Base-by-base conservation (phyloP, 2,888 invertebrate species). In the Campoplex capitator region DNA sequence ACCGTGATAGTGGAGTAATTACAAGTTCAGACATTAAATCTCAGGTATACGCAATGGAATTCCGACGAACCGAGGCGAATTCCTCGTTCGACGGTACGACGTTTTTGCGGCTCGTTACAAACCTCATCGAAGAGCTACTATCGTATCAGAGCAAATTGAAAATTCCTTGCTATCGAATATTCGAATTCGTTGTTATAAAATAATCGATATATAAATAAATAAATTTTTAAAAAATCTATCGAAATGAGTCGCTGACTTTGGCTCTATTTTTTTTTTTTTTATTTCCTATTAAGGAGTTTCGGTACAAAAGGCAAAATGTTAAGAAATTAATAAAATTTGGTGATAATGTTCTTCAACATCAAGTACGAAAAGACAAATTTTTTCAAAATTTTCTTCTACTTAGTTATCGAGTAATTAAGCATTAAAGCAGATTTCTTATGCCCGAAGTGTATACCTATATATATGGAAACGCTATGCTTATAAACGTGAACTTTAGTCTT, bases 21-120 rank as follows among this genome's bases (percentile, higher is more conserved):
- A 70, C 56, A 58, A 51, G n/a, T 62, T 62, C 35, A 54, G 51
- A 54, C 67, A 85, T 76, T 74, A 78, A 74, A 77, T 70, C 71
- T 48, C n/a, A 70, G 38, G 70, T 45, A 48, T 45, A 48, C 68
- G 32, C 67, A 38, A 83, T 51, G 71, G 45, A 81, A 81, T 86
- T 84, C 58, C 68, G 32, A 73, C 16, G 18, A 70, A 51, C 58
- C 77, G 84, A 58, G 62, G 81, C 86, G 70, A 84, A 84, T 86
- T 73, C 51, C 23, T 82, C 78, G 38, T 32, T 8, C 78, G 9
- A 16, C n/a, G 54, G 54, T 28, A 28, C 58, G 23, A 71, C 58
- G n/a, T 56, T 38, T 74, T 38, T 23, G 38, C 35, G n/a, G 11
- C 48, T 32, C 9, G 51, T 48, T 51, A 48, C 76, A 65, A 42